Conservation (phyloP, 2,888 invertebrate species). For the Pantelozetes paolii region DNA sequence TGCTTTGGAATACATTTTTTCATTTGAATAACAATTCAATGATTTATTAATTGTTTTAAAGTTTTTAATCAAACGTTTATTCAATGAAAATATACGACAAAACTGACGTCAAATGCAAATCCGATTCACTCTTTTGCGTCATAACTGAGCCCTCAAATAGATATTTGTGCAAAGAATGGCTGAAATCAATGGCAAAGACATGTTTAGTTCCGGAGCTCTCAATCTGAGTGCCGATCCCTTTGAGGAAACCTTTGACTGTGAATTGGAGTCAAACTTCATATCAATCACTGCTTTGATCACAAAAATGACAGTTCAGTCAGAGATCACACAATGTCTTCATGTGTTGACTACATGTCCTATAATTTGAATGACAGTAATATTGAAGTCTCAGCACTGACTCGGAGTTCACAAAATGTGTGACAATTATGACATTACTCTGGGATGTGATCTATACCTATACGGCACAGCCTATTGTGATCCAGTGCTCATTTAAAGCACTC, state of each 20-base stretch:
- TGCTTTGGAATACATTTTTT: too few species aligned
- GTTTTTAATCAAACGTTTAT: too few species aligned
- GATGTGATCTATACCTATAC: background rate
- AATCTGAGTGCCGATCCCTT: background rate
- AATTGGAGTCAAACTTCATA: slow-evolving; percentile 17
- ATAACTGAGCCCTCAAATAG: too few species aligned
- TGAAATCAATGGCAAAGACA: slow-evolving; percentile 25
- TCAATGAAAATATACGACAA: too few species aligned
- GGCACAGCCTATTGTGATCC: background rate
- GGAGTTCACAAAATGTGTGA: slow-evolving; percentile 18
- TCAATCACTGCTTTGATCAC: background rate
- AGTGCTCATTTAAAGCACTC: background rate
- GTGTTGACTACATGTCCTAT: too few species aligned
- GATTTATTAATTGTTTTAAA: too few species aligned
- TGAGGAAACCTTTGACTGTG: background rate
- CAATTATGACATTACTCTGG: slow-evolving; percentile 1
- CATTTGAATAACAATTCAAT: too few species aligned
- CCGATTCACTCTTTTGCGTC: too few species aligned
- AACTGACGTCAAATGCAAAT: too few species aligned
- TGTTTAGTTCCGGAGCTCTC: background rate
- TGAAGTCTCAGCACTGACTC: slow-evolving; percentile 18
- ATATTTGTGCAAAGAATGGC: slow-evolving; percentile 5
- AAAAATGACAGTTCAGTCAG: background rate
- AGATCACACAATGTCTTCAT: too few species aligned
- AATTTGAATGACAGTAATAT: background rate